These are phyloP conservation scores for Falcunculus frontatus DNA, from an alignment of 2,113 vertebrate species.

Conservation along the genomic window DNA sequence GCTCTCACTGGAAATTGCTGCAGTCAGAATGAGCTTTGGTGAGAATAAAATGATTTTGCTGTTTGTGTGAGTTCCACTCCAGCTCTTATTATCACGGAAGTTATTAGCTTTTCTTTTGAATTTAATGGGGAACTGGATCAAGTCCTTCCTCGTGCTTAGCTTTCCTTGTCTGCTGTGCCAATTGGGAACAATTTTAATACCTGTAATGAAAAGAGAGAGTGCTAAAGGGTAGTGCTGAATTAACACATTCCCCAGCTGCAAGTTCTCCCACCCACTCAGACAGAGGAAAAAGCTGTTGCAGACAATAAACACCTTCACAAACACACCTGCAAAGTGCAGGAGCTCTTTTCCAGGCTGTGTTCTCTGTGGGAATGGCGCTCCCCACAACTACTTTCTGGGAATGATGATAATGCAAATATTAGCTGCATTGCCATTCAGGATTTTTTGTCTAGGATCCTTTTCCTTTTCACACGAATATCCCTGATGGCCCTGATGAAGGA, in stretches of 20 bases:
- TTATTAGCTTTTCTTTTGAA: background rate
- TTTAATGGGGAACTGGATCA: background rate
- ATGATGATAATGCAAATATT: background rate
- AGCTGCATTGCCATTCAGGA: background rate
- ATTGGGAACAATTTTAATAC: background rate
- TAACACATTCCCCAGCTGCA: background rate
- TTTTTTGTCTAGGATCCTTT: background rate
- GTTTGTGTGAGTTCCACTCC: background rate
- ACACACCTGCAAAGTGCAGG: background rate
- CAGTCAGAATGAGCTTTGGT: background rate
- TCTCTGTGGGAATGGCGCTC: background rate
- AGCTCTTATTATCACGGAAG: background rate
- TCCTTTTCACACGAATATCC: background rate
- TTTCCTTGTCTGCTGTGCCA: background rate
- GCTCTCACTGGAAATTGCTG: background rate
- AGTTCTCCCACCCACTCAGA: background rate
- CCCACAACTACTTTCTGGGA: background rate
- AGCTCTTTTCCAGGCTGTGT: background rate
- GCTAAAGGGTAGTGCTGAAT: background rate
- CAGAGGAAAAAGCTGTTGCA: background rate
- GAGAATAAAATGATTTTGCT: background rate
- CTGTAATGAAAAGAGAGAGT: background rate
- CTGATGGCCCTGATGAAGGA: background rate
- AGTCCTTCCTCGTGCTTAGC: background rate
- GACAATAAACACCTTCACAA: background rate